These are phyloP conservation scores for Pipistrellus pipistrellus DNA, from an alignment of 2,797 vertebrate genomes.

Conservation along the genomic window DNA sequence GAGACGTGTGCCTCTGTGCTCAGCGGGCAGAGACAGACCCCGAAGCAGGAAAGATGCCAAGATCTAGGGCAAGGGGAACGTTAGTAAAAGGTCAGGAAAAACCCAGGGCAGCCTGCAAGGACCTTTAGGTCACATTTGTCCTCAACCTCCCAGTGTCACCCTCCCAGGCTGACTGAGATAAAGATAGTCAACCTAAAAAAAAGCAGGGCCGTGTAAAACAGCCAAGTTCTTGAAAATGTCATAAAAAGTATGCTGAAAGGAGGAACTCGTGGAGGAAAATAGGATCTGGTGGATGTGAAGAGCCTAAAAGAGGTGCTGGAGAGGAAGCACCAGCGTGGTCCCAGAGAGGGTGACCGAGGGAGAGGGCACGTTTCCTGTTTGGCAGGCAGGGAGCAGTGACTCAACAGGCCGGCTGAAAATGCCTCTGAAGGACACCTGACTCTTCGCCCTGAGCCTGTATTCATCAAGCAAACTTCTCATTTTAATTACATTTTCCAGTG, in stretches of 20 bases:
- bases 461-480: constrained; percentile 46
- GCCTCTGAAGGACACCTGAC: constrained; percentile 25
- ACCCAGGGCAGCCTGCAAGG: background rate
- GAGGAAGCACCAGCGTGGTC: background rate
- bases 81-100: constrained; percentile 29
- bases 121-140: background rate
- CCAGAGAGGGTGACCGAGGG: background rate
- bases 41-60: background rate
- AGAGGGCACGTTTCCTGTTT: background rate
- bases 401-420: background rate
- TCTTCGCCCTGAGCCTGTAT: background rate
- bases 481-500: constrained; percentile 67
- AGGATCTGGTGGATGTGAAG: background rate
- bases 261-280: constrained; percentile 17
- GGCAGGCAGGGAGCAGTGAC: background rate
- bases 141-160: constrained; percentile 1
- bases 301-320: constrained; percentile 37
- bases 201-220: background rate
- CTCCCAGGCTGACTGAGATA: background rate
- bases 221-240: background rate
- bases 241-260: background rate
- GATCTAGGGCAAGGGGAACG: constrained; percentile 36
- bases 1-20: background rate
- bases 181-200: constrained; percentile 52
- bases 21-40: background rate